Conservation (phyloP, 2,797 vertebrate species). For the Sebastes diploproa region DNA sequence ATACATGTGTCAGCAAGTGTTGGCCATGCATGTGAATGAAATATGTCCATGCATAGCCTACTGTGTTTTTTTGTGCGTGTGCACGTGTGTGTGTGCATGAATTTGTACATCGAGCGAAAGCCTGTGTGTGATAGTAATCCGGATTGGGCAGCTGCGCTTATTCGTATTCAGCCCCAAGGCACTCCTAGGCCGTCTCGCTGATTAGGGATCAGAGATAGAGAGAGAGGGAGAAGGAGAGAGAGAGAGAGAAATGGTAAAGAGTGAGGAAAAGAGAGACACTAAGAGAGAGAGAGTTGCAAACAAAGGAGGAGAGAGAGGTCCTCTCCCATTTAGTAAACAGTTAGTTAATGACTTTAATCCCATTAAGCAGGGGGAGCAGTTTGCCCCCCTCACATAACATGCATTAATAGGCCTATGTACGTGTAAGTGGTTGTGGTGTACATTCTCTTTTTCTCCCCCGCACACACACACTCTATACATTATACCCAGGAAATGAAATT, state of each 20-base stretch:
- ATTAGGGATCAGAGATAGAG: conserved; percentile 71
- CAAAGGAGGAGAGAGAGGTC: conserved; percentile 57
- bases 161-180: conserved; percentile 73
- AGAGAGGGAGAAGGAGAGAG: conserved; percentile 23
- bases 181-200: conserved; percentile 63
- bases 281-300: conserved; percentile 29
- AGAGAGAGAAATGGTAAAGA: conserved; percentile 40
- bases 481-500: conserved; percentile 53
- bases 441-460: conserved; percentile 3
- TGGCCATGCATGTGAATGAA: conserved; percentile 46
- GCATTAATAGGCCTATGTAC: conserved; percentile 57
- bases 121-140: conserved; percentile 66
- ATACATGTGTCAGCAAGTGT: conserved; percentile 51
- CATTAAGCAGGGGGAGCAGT: conserved; percentile 66
- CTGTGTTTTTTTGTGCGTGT: conserved; percentile 34
- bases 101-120: conserved; percentile 34
- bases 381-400: conserved; percentile 61
- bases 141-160: conserved; percentile 70
- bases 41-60: conserved; percentile 28
- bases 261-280: conserved; percentile 19
- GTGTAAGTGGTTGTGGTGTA: conserved; percentile 34
- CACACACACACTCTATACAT: conserved; percentile 16
- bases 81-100: conserved; percentile 26
- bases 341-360: conserved; percentile 79
- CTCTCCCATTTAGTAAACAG: conserved; percentile 72